Base-by-base conservation (phyloP, 2,797 vertebrate species). In the Avahi laniger region DNA sequence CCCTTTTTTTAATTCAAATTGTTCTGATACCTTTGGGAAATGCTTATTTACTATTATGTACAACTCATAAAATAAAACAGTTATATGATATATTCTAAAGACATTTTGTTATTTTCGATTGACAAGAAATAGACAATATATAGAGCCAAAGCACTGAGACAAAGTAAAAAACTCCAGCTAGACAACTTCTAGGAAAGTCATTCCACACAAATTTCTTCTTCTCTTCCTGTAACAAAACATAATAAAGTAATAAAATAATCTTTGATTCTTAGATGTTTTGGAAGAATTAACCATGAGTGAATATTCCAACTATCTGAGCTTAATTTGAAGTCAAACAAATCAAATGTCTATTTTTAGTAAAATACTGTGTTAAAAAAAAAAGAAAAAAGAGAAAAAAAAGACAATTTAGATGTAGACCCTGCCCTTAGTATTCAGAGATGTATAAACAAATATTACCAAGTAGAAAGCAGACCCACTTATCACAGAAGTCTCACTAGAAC, bases 271-370 rank as follows among this genome's bases (percentile, higher is more conserved):
- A 7, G 33, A 33, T 41, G 35, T 46, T 84, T 83, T 20, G 76
- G 26, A 22, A 92, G 17, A 57, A 78, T 59, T 72, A 59, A 5
- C 59, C 14, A 84, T 43, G 8, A 84, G 28, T 54, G 33, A 38
- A 70, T 57, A 72, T 81, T 92, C 41, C 7, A 89, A 20, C 2
- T 82, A n/a, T 28, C 10, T 78, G 72, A 93, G n/a, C 18, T 65
- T 80, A 72, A 81, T 54, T 61, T 93, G 24, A 95, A 88, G 18
- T 79, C n/a, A 84, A 82, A 69, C 18, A 90, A 86, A 67, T 52
- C 12, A 92, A 96, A 76, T 35, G 11, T 63, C 69, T 91, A 50
- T 46, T 78, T 95, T 91, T 54, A 33, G 26, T 67, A 72, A 91
- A 83, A 90, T 9, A 72, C 22, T 85, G 30, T 69, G n/a, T 61